Percentiles rank a stretch among this genome's conserved stretches.
Conservation (phyloP, 2,113 vertebrate genomes). For the Perca flavescens region DNA sequence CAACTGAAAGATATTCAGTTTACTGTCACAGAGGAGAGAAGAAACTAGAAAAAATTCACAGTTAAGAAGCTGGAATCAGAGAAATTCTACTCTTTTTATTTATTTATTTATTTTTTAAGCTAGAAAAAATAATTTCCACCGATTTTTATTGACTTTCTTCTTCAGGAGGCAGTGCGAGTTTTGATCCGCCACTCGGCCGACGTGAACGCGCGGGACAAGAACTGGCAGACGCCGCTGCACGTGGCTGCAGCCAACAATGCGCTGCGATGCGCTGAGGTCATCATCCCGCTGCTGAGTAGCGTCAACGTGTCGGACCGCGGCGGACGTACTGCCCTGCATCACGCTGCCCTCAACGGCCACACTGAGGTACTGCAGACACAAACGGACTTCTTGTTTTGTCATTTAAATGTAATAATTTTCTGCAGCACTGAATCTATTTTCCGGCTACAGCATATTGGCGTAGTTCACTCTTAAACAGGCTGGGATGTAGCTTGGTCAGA, state of each 20-base stretch:
- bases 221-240: conserved; percentile 97
- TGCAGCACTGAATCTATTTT: neutral
- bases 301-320: conserved; percentile 97
- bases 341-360: conserved; percentile 96
- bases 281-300: conserved; percentile 94
- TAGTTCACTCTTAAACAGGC: neutral
- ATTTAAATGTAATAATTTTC: neutral
- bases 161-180: conserved; percentile 93
- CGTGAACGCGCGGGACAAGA: conserved; percentile 97
- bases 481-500: conserved; percentile 34
- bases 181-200: conserved; percentile 96
- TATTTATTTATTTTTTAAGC: too few species aligned
- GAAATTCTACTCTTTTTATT: too few species aligned
- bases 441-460: fast-evolving
- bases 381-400: neutral
- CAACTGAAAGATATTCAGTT: too few species aligned
- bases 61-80: too few species aligned
- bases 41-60: too few species aligned
- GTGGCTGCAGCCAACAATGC: conserved; percentile 95
- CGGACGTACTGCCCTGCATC: conserved; percentile 94
- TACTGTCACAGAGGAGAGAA: too few species aligned
- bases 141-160: neutral
- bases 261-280: conserved; percentile 91
- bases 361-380: conserved; percentile 85
- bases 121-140: too few species aligned